Percentiles rank a stretch among this genome's conserved stretches.
phyloP scores from a whole-genome alignment of 2,113 vertebrate species.

The Mesembrinibis cayennensis region DNA sequence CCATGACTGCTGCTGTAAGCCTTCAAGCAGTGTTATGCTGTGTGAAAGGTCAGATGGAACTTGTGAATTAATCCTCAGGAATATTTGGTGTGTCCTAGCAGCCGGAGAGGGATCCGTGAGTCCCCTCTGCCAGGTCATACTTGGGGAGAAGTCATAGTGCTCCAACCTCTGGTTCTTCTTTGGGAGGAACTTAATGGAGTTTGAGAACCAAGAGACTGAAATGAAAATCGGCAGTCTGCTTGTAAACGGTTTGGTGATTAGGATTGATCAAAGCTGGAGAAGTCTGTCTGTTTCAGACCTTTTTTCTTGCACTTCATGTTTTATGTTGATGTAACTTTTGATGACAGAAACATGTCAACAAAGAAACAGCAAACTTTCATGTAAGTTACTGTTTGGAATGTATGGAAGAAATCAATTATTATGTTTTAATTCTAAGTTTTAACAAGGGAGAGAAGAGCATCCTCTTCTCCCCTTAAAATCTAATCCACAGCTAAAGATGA shows the following conservation, averaged over 20 bases:
- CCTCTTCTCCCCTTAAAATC: background rate
- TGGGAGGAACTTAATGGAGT: background rate
- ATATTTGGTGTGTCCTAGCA: background rate
- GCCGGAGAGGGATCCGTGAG: background rate
- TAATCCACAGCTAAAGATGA: background rate
- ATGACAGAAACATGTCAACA: background rate
- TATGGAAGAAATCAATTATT: background rate
- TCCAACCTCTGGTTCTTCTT: background rate
- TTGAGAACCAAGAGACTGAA: background rate
- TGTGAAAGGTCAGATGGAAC: background rate
- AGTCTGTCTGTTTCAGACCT: background rate
- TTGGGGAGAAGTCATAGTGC: background rate
- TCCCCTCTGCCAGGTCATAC: background rate
- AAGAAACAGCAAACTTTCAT: background rate
- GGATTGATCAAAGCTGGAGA: background rate
- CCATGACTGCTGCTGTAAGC: background rate
- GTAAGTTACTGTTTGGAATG: background rate
- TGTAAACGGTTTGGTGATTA: background rate
- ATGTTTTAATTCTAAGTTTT: background rate
- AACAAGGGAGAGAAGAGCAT: background rate
- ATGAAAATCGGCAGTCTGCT: background rate
- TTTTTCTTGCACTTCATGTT: background rate
- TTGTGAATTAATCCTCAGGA: background rate
- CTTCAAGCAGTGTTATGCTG: accelerated
- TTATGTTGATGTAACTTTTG: background rate